Percentiles rank a stretch among this genome's conserved stretches.
Conservation (phyloP, 37 sponge, comb jelly and placozoan species). For the Agelas oroides region DNA sequence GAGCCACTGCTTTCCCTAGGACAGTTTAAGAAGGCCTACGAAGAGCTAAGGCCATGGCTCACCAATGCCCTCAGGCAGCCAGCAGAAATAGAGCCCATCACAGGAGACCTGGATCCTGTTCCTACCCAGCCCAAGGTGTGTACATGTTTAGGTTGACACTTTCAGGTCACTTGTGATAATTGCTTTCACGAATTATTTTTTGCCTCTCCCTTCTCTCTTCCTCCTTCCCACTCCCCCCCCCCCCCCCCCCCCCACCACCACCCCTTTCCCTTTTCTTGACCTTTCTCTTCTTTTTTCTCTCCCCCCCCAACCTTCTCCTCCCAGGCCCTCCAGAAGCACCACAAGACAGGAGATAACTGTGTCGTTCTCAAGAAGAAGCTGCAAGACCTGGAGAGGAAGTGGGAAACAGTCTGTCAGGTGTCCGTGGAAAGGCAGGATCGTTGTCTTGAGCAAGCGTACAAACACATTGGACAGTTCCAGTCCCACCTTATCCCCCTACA, state of each 20-base stretch:
- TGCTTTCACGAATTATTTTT: too few species aligned
- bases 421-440: constrained; percentile 71
- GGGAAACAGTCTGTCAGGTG: constrained; percentile 70
- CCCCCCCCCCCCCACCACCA: too few species aligned
- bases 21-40: constrained; percentile 79
- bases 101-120: constrained; percentile 69
- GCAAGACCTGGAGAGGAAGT: constrained; percentile 69
- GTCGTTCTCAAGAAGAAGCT: constrained; percentile 70
- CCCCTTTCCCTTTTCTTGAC: too few species aligned
- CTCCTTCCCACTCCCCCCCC: too few species aligned
- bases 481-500: constrained; percentile 48
- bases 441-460: constrained; percentile 60
- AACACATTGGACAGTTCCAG: too few species aligned
- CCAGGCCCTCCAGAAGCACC: constrained; percentile 77
- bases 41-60: constrained; percentile 80
- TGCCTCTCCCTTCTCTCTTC: too few species aligned
- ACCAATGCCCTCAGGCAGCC: constrained; percentile 41
- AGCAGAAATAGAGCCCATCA: constrained; percentile 67
- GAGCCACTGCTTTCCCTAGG: constrained; percentile 78
- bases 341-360: constrained; percentile 54
- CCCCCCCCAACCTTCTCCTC: too few species aligned
- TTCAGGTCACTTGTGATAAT: too few species aligned
- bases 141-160: too few species aligned
- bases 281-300: too few species aligned
- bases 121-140: constrained; percentile 32